Base-by-base conservation (phyloP, 2,888 invertebrate genomes). In the Apamea crenata region DNA sequence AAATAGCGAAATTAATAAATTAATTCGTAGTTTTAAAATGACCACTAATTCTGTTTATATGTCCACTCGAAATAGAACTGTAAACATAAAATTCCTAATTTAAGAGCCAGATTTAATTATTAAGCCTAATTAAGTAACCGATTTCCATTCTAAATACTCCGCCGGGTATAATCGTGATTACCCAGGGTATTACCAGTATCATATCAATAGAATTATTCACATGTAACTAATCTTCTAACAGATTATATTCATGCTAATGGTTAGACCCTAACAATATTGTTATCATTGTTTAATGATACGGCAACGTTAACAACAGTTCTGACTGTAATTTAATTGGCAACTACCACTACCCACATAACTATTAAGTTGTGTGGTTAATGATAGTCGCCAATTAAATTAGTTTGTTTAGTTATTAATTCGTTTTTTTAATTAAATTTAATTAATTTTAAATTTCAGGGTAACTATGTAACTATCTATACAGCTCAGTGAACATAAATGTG, bases 151-250 rank as follows among this genome's bases (percentile, higher is more conserved):
- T 65, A 36, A 44, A n/a, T 56, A 61, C 25, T 66, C 47, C n/a
- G 4, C 2, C 25, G 56, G 4, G 8, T 59, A 70, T 61, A 66
- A 66, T 70, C 29, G 2, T 29, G 32, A 59, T 66, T 47, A 78
- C 36, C 36, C 36, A 7, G 36, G 44, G 59, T 21, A 79, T 78
- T 18, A 21, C 25, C 32, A 40, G 66, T 50, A 83, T 16, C 5
- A n/a, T 65, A 80, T 61, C 71, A 81, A 80, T 80, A n/a, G 36
- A 71, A 80, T 81, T 80, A 84, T 29, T 67, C 36, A 8, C 25
- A 44, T 71, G 80, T 80, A 67, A 84, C 66, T 81, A 82, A 80
- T 84, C 61, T 63, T 40, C 56, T 1, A 72, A 40, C 32, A 80
- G 81, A 84, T 80, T 72, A 80, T n/a, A 7, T 6, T 29, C 32